phyloP scores from a whole-genome alignment of 2,113 vertebrate genomes.

The Phocoena phocoena region DNA sequence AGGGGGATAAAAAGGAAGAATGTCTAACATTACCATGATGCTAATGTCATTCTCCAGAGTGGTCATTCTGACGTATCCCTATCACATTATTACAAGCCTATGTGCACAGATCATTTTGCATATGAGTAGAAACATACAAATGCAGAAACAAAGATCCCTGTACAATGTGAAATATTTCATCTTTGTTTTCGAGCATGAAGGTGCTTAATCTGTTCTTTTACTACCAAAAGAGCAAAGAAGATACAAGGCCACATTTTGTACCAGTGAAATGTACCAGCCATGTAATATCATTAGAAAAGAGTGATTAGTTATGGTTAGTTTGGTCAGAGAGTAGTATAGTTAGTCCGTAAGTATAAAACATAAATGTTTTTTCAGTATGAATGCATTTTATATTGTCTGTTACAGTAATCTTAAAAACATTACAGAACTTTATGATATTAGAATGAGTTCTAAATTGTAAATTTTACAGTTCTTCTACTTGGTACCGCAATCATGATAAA shows the following conservation, averaged over 20 bases:
- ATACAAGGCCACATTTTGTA: not conserved
- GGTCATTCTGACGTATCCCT: not conserved
- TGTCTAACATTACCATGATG: not conserved
- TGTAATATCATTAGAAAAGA: not conserved
- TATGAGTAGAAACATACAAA: not conserved
- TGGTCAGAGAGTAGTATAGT: not conserved
- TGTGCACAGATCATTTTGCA: not conserved
- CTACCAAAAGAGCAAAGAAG: not conserved
- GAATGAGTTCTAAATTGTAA: constrained; percentile 14
- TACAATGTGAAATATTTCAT: not conserved
- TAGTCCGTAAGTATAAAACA: not conserved
- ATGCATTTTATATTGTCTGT: not conserved
- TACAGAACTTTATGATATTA: not conserved
- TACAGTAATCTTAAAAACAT: not conserved
- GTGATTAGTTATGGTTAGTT: not conserved
- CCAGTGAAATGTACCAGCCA: not conserved
- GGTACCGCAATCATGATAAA: not conserved
- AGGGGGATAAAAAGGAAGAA: not conserved
- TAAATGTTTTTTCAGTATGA: not conserved
- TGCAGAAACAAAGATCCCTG: not conserved
- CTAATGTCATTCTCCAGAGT: not conserved
- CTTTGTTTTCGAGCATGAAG: not conserved
- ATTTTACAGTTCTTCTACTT: not conserved
- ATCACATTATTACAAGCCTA: not conserved
- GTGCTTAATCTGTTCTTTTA: not conserved